These are phyloP conservation scores for Linnaemya vulpina DNA, from an alignment of 2,888 invertebrate species.

Conservation along the genomic window DNA sequence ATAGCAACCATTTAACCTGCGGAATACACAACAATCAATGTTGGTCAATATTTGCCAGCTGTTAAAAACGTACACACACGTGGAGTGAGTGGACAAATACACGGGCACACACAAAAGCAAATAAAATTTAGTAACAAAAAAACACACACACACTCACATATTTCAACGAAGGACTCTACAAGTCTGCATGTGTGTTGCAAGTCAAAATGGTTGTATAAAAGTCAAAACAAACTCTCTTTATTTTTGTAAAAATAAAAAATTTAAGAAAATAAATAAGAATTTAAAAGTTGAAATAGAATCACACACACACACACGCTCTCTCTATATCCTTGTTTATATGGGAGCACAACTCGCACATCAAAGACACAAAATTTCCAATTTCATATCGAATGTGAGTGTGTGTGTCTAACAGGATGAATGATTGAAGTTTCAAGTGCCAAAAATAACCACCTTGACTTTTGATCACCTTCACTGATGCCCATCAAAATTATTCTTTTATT, in stretches of 20 bases:
- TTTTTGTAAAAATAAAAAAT: constrained; percentile 13
- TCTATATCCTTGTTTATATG: too few species aligned
- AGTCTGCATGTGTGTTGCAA: constrained; percentile 8
- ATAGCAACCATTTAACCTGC: constrained; percentile 78
- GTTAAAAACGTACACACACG: constrained; percentile 62
- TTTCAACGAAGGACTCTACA: neutral
- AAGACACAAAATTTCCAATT: constrained; percentile 62
- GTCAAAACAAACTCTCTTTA: constrained; percentile 55
- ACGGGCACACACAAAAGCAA: constrained; percentile 8
- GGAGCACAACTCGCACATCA: constrained; percentile 37
- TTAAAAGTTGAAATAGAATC: constrained; percentile 11
- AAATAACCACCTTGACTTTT: constrained; percentile 62
- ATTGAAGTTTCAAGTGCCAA: constrained; percentile 36
- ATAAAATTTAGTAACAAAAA: constrained; percentile 1
- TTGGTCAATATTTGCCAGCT: constrained; percentile 81
- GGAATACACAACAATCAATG: constrained; percentile 81
- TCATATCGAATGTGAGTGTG: constrained; percentile 14
- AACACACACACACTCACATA: neutral
- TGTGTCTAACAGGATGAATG: constrained; percentile 2
- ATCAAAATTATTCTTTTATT: constrained; percentile 40
- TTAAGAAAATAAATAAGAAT: constrained; percentile 5
- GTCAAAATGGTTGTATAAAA: constrained; percentile 60
- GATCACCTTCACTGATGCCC: constrained; percentile 50
- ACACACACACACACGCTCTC: neutral
- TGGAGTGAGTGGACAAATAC: constrained; percentile 61